These are phyloP conservation scores for Nowickia ferox DNA, from an alignment of 2,888 invertebrate species.

Conservation along the genomic window DNA sequence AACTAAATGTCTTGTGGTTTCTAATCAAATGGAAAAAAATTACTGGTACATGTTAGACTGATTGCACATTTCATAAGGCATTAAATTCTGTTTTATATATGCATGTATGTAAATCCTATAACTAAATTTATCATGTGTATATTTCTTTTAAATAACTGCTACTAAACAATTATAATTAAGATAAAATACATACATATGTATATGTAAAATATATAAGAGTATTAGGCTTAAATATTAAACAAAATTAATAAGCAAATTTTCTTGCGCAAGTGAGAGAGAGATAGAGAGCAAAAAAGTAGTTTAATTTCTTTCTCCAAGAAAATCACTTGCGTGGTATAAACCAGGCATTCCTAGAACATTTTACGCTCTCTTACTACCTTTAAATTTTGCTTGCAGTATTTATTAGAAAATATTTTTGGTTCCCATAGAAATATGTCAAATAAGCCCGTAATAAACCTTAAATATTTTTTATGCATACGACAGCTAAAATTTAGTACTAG, in stretches of 20 bases:
- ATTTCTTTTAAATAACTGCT: background rate
- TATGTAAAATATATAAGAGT: background rate
- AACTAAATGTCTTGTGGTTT: slow-evolving; percentile 53
- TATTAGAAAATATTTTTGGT: no score
- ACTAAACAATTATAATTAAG: slow-evolving; percentile 6
- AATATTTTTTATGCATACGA: no score
- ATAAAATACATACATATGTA: background rate
- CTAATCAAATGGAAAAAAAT: slow-evolving; percentile 37
- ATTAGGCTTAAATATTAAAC: background rate
- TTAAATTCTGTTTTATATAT: slow-evolving; percentile 3
- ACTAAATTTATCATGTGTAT: background rate
- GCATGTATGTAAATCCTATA: background rate
- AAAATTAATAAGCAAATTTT: background rate
- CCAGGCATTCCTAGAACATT: no score
- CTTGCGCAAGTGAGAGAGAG: background rate
- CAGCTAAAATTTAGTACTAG: no score
- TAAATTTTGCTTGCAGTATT: no score
- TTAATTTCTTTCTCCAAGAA: no score
- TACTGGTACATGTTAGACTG: slow-evolving; percentile 65
- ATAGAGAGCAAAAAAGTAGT: no score
- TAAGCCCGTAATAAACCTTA: no score
- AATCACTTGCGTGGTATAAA: no score
- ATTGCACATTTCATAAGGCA: slow-evolving; percentile 46
- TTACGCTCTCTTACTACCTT: no score
- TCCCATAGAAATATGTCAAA: no score